Evolutionary conservation across 2,113 vertebrate species (phyloP), one percentile per base, ranked within the genome.

Genomic region (Odontophorus gujanensis): DNA sequence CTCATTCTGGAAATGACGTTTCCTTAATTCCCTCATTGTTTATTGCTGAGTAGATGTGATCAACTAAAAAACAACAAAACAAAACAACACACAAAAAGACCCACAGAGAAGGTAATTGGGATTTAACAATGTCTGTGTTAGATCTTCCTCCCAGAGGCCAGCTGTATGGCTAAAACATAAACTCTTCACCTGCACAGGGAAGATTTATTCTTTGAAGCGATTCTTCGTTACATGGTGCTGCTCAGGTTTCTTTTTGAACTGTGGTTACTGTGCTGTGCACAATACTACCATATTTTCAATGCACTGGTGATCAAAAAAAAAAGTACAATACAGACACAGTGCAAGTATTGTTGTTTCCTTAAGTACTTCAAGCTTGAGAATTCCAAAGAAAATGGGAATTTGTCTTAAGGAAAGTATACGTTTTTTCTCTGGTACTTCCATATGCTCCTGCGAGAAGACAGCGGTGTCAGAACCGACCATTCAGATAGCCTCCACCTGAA

Each of bases 261-360:
- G 53, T 84, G 43, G 74, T 94, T 94, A 45, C 9, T 72, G 30
- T 89, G 43, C 90, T 96, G 76, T 95, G 66, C 63, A 25, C 80
- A 94, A 90, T 58, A 78, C 76, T 83, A 34, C 3, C 38, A 28
- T 90, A 38, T 95, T 50, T 84, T 94, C 75, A 87, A 24, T 87
- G 89, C 45, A 96, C 76, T 79, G 62, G 59, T 93, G 87, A 87
- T 95, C 68, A 92, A 93, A 89, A 67, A 50, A 50, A 50, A 36
- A 28, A 28, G 20, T 75, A 26, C 74, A 65, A 51, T 24, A 71
- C 21, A 89, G 47, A 61, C 36, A 77, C 43, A 91, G 34, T 83
- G 17, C 48, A 86, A 73, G 21, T 91, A 88, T 93, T 94, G 81
- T 91, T 94, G 18, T 80, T 95, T 89, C 62, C 9, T 4, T 69